These are phyloP conservation scores for sheep (Ovis aries) DNA, from an alignment of 2,113 vertebrate species.

Conservation along the genomic window ARS-UI_Ramb_v3.0 NC_056064.1:44679001-44679500, in stretches of 20 bases:
- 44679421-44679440: neutral
- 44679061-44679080: neutral
- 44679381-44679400: neutral
- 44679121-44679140: neutral
- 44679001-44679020: neutral
- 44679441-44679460: neutral
- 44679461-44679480: neutral
- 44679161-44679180: neutral
- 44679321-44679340: neutral
- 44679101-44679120: constrained; percentile 12
- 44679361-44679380: neutral
- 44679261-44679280: neutral
- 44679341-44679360: neutral
- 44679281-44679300: neutral
- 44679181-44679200: neutral
- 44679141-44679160: neutral
- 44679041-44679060: neutral
- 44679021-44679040: neutral
- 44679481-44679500: constrained; percentile 54
- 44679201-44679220: neutral
- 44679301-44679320: neutral
- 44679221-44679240: neutral
- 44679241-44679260: neutral
- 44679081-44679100: neutral
- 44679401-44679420: neutral